Evolutionary conservation across 2,797 vertebrate genomes (phyloP).

Genomic region (Lemur catta): DNA sequence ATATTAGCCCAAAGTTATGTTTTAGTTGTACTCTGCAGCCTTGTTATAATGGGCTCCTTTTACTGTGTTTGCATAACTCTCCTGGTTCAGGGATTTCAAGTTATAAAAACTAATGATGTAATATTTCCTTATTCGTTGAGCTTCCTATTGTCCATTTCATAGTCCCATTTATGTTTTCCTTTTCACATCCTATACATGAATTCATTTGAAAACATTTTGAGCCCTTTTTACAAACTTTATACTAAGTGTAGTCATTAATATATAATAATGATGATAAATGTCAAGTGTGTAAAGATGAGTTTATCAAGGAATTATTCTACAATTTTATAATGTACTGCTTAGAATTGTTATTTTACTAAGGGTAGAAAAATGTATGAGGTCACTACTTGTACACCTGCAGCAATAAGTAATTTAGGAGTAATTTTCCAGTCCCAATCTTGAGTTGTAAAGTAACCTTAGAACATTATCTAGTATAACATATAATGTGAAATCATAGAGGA

Average conservation of each 20-base stretch:
- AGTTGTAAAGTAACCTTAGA: not conserved
- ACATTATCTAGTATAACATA: not conserved
- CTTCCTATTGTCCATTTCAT: constrained; percentile 10
- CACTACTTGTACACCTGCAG: not conserved
- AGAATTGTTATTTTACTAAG: not conserved
- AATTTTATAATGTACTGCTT: constrained; percentile 18
- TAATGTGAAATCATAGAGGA: constrained; percentile 8
- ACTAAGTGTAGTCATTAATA: constrained; percentile 2
- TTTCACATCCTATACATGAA: not conserved
- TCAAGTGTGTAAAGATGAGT: constrained; percentile 6
- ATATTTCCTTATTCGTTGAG: constrained; percentile 6
- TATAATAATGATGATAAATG: not conserved
- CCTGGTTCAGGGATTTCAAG: not conserved
- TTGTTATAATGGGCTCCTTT: not conserved
- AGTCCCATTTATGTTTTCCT: constrained; percentile 41
- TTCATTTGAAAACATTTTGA: constrained; percentile 30
- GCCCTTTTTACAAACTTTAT: not conserved
- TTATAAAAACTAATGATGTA: constrained; percentile 46
- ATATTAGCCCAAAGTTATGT: not conserved
- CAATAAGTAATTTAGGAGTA: constrained; percentile 42
- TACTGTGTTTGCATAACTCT: not conserved
- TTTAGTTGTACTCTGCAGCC: not conserved
- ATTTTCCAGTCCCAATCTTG: not conserved
- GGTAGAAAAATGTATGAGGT: not conserved
- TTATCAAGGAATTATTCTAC: constrained; percentile 6